These are phyloP conservation scores for Bombus picipes DNA, from an alignment of 1,140 invertebrate genomes.

Conservation along the genomic window DNA sequence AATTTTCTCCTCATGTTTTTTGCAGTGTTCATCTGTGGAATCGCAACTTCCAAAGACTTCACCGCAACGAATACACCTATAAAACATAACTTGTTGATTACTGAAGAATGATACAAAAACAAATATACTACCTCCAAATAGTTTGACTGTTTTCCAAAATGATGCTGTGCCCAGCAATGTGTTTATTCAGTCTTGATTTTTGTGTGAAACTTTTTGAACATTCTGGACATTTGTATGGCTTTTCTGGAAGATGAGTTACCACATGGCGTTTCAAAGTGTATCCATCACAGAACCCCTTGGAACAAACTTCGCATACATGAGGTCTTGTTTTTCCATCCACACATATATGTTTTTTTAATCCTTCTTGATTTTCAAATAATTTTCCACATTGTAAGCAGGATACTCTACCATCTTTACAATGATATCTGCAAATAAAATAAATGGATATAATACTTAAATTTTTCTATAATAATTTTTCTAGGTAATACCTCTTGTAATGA, in stretches of 20 bases:
- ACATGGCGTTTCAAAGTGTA: constrained; percentile 91
- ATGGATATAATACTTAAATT: background rate
- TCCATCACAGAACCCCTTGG: constrained; percentile 94
- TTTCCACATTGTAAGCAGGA: constrained; percentile 73
- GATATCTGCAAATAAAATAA: constrained; percentile 51
- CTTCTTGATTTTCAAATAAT: constrained; percentile 63
- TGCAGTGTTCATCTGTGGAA: constrained; percentile 60
- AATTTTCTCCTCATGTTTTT: constrained; percentile 61
- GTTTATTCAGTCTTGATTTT: constrained; percentile 72
- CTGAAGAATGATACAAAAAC: background rate
- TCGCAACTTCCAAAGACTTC: constrained; percentile 62
- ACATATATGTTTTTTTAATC: constrained; percentile 62
- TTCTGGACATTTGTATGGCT: constrained; percentile 90
- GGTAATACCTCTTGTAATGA: constrained; percentile 66
- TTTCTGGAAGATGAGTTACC: constrained; percentile 85
- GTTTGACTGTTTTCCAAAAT: constrained; percentile 67
- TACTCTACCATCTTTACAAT: constrained; percentile 64
- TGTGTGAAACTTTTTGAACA: constrained; percentile 86
- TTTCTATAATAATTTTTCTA: background rate
- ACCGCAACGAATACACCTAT: constrained; percentile 64
- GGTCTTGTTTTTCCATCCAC: constrained; percentile 82
- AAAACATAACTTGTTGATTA: background rate
- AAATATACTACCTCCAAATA: constrained; percentile 52
- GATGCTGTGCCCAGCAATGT: constrained; percentile 65
- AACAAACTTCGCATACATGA: constrained; percentile 96